phyloP scores from a whole-genome alignment of 2,113 vertebrate genomes.

The Hydrochoerus hydrochaeris region DNA sequence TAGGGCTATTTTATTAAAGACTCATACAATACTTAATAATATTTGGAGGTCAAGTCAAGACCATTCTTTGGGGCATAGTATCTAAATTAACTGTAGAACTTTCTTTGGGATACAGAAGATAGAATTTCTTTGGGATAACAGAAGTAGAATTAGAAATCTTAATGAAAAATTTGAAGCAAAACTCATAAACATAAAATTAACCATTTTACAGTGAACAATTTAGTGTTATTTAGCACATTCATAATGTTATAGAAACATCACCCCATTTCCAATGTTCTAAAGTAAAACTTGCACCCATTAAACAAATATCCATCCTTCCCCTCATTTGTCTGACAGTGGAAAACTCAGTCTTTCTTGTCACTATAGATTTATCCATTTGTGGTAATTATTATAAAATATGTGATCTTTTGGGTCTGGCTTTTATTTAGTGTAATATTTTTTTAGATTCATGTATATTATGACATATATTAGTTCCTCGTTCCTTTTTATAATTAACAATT shows the following conservation, averaged over 20 bases:
- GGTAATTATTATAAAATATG: neutral
- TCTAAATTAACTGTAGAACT: constrained; percentile 63
- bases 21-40: neutral
- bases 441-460: neutral
- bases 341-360: neutral
- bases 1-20: constrained; percentile 46
- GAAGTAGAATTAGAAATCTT: neutral
- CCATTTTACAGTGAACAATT: neutral
- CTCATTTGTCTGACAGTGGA: neutral
- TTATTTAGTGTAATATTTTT: neutral
- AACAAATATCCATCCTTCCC: no score
- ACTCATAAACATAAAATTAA: neutral
- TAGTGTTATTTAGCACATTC: neutral
- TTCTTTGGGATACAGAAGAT: constrained; percentile 5
- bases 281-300: neutral
- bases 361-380: neutral
- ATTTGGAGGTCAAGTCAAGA: constrained; percentile 40
- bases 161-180: neutral
- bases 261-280: neutral
- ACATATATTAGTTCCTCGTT: neutral
- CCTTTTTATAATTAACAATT: neutral
- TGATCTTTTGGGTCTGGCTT: neutral
- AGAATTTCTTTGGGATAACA: constrained; percentile 40
- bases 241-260: neutral
- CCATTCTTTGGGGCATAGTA: constrained; percentile 28